Conservation (phyloP, 2,113 vertebrate genomes). For the Psittacara wagleri region DNA sequence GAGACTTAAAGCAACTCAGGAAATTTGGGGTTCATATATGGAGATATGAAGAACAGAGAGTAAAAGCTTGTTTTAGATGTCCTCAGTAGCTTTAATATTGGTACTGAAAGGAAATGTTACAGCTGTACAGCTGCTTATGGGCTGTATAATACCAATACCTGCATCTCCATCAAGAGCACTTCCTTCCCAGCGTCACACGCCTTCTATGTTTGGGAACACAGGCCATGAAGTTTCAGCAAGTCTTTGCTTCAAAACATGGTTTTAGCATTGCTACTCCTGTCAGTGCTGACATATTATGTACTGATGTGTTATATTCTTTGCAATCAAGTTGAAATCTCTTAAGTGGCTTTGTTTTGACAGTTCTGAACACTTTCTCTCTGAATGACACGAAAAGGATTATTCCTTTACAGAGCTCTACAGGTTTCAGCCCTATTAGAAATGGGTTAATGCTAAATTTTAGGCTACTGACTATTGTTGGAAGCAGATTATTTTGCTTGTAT, state of each 20-base stretch:
- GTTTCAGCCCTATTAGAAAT: conserved; percentile 47
- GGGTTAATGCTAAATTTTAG: conserved; percentile 61
- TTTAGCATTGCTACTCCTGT: not conserved
- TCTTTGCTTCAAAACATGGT: not conserved
- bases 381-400: conserved; percentile 15
- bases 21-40: not conserved
- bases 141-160: not conserved
- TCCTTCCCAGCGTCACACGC: not conserved
- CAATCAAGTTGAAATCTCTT: not conserved
- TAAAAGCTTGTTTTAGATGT: not conserved
- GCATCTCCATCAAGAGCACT: rapidly evolving
- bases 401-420: not conserved
- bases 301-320: not conserved
- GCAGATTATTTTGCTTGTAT: conserved; percentile 41
- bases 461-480: conserved; percentile 38
- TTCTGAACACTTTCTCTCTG: not conserved
- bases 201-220: rapidly evolving
- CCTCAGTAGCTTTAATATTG: not conserved
- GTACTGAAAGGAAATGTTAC: not conserved
- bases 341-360: not conserved
- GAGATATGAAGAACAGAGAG: not conserved
- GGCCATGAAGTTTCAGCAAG: not conserved
- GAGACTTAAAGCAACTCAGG: not conserved
- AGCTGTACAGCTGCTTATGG: not conserved
- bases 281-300: not conserved